A percentile compares a stretch with the other conserved stretches of the same genome.
Evolutionary conservation across 2,888 invertebrate species (phyloP).

Genomic region (Limenitis camilla): DNA sequence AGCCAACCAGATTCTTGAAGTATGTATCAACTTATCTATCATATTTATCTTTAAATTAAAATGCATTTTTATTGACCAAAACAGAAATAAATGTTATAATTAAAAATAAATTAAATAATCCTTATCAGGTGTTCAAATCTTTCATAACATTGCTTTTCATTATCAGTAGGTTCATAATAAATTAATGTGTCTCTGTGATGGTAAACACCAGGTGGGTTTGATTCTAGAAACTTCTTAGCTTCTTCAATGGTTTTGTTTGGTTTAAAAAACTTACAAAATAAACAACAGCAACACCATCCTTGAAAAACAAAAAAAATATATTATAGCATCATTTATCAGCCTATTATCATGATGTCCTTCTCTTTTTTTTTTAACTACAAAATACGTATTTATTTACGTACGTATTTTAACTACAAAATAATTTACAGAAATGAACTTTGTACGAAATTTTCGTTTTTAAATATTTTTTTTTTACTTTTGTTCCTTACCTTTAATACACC

Average conservation of each 20-base stretch:
- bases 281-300: conserved; percentile 79
- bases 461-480: neutral
- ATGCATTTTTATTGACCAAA: no score
- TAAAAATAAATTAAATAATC: conserved; percentile 44
- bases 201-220: conserved; percentile 75
- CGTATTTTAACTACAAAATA: no score
- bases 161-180: conserved; percentile 68
- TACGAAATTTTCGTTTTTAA: no score
- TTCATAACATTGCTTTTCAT: conserved; percentile 73
- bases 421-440: no score
- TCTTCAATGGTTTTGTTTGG: conserved; percentile 69
- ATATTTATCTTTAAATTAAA: neutral
- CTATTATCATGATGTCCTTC: no score
- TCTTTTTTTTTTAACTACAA: no score
- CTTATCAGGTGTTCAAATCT: conserved; percentile 72
- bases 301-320: no score
- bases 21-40: conserved; percentile 46
- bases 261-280: conserved; percentile 74
- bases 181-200: conserved; percentile 41
- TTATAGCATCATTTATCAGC: no score
- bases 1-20: conserved; percentile 87
- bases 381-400: no score
- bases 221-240: conserved; percentile 68
- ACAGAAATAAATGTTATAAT: neutral
- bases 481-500: conserved; percentile 51